phyloP scores from a whole-genome alignment of 1,140 invertebrate genomes.

The Zaprionus davidi region DNA sequence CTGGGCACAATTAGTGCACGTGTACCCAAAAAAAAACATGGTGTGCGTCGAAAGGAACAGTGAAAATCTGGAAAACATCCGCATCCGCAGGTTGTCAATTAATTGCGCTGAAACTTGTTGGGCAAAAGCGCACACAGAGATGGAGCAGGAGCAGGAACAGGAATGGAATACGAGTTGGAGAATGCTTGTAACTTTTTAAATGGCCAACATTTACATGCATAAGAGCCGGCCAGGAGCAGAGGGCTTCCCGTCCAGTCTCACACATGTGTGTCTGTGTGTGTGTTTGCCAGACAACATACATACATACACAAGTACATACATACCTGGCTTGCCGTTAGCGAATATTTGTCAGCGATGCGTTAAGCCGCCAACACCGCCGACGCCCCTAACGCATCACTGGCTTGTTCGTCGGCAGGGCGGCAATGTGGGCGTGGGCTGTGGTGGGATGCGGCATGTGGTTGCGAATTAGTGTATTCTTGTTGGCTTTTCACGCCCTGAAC shows the following conservation, averaged over 20 bases:
- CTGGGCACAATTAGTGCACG: conserved; percentile 49
- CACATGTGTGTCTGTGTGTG: conserved; percentile 2
- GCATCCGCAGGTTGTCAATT: conserved; percentile 57
- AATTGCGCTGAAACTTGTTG: conserved; percentile 46
- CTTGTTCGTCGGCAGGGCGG: not conserved
- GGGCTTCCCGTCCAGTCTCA: not conserved
- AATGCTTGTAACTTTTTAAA: conserved; percentile 49
- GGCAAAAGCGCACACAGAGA: not conserved
- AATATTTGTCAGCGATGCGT: conserved; percentile 34
- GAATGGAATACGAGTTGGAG: conserved; percentile 9
- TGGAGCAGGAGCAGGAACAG: not conserved
- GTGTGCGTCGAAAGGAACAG: conserved; percentile 9
- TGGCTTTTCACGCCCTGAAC: conserved; percentile 8
- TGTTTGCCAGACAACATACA: not conserved
- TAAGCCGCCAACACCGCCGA: conserved; percentile 24
- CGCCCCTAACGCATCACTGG: conserved; percentile 12
- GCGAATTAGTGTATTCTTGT: conserved; percentile 13
- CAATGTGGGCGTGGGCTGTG: not conserved
- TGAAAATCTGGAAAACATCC: conserved; percentile 57
- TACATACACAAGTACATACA: not conserved
- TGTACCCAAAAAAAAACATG: conserved; percentile 31
- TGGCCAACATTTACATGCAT: conserved; percentile 50
- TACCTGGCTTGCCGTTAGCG: conserved; percentile 18
- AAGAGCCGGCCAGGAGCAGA: conserved; percentile 5
- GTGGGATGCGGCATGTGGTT: not conserved